Evolutionary conservation across 2,888 invertebrate genomes (phyloP).

Genomic region (Rhogogaster chlorosoma): DNA sequence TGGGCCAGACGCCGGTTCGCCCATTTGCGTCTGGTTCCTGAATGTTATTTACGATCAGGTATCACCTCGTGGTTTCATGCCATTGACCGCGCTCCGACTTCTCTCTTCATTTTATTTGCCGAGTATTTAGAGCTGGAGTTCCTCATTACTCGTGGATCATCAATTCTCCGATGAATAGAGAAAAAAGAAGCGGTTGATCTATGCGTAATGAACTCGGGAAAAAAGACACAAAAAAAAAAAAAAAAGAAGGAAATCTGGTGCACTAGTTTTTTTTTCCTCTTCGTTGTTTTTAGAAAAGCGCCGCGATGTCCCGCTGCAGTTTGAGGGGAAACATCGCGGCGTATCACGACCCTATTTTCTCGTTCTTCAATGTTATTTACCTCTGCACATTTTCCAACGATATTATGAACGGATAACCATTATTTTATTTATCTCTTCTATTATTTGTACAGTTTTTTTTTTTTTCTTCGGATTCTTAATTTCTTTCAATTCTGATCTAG

Average conservation of each 20-base stretch:
- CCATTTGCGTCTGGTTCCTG: constrained; percentile 69
- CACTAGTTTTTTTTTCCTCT: neutral
- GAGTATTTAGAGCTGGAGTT: neutral
- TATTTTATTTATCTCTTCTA: neutral
- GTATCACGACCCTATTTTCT: neutral
- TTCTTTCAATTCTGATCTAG: neutral
- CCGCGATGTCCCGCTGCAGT: constrained; percentile 24
- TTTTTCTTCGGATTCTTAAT: neutral
- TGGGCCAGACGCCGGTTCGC: constrained; percentile 74
- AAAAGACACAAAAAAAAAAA: too few relatives aligned
- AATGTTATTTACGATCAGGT: constrained; percentile 6
- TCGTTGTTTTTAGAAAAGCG: neutral
- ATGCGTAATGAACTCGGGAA: neutral
- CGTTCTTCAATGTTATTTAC: neutral
- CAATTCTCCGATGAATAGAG: neutral
- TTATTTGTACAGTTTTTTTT: neutral
- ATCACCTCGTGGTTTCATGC: constrained; percentile 20
- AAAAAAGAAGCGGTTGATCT: neutral
- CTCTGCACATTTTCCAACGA: neutral
- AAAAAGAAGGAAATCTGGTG: too few relatives aligned
- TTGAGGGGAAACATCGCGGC: constrained; percentile 24
- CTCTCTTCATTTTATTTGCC: neutral
- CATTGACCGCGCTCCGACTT: neutral
- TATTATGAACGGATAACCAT: neutral
- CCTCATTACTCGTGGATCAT: neutral